phyloP scores from a whole-genome alignment of 2,113 vertebrate species.

The Ictidomys tridecemlineatus region DNA sequence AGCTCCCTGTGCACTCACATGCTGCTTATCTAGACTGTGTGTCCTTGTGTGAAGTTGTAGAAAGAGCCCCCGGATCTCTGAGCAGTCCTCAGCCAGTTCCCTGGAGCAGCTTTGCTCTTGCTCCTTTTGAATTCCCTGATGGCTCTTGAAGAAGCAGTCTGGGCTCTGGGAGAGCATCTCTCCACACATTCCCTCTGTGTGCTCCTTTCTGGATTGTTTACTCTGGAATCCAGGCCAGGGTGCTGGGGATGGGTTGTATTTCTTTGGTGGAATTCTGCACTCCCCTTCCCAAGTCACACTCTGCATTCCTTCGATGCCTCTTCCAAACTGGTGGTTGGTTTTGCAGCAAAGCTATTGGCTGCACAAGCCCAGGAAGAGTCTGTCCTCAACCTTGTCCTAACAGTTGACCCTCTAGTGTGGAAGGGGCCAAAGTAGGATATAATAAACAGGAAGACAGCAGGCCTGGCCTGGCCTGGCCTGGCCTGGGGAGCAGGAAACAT shows the following conservation, averaged over 20 bases:
- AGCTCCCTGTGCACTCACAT: too few species aligned
- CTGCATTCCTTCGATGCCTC: conserved; percentile 69
- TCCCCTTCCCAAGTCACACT: conserved; percentile 57
- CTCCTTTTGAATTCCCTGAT: neutral
- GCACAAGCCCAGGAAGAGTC: neutral
- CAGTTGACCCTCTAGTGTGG: conserved; percentile 59
- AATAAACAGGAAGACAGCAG: conserved; percentile 77
- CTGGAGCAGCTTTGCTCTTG: neutral
- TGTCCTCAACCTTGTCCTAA: conserved; percentile 34
- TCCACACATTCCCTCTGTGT: neutral
- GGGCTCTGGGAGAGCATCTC: neutral
- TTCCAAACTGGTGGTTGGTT: conserved; percentile 28
- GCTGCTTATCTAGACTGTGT: neutral
- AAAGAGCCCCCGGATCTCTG: neutral
- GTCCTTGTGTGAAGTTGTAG: neutral
- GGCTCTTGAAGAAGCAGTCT: neutral
- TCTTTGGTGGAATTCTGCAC: conserved; percentile 59
- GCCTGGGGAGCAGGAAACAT: conserved; percentile 53
- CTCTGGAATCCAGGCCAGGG: conserved; percentile 59
- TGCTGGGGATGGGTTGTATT: conserved; percentile 20
- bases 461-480: conserved; percentile 15
- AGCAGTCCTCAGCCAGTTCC: neutral
- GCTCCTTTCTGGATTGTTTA: conserved; percentile 50
- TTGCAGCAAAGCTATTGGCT: conserved; percentile 48
- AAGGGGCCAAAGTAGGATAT: conserved; percentile 11